Conservation (phyloP, 2,888 invertebrate species). For the Polia nebulosa region DNA sequence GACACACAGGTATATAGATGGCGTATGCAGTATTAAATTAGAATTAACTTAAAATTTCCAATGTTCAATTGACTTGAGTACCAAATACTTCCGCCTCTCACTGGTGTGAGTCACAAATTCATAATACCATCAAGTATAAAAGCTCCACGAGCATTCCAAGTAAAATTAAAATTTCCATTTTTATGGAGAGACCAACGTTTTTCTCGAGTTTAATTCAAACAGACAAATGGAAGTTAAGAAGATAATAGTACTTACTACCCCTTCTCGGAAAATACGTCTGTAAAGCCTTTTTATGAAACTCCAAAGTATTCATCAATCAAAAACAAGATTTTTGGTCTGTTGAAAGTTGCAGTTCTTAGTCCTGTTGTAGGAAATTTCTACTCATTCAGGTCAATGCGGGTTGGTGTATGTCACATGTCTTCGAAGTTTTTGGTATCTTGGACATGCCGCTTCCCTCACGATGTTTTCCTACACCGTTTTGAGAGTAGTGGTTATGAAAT, state of each 20-base stretch:
- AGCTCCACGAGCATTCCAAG: neutral
- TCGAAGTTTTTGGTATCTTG: no score
- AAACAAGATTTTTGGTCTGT: neutral
- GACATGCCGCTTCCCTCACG: no score
- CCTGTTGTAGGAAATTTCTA: no score
- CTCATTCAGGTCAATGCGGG: no score
- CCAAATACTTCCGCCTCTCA: neutral
- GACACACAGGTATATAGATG: neutral
- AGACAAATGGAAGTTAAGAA: conserved; percentile 24
- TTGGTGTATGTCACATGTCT: no score
- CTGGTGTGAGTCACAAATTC: neutral
- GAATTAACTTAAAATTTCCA: neutral
- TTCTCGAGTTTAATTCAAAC: conserved; percentile 35
- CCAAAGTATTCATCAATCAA: conserved; percentile 42
- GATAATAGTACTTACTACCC: conserved; percentile 26
- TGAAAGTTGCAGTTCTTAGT: no score
- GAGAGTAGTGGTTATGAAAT: no score
- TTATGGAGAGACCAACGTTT: conserved; percentile 15
- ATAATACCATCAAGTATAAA: conserved; percentile 13
- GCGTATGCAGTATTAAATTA: neutral
- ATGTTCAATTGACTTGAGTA: neutral
- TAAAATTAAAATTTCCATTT: conserved; percentile 32
- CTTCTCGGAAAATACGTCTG: conserved; percentile 10
- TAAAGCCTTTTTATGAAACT: conserved; percentile 29
- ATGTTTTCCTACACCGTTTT: no score